Percentiles rank a stretch among this genome's conserved stretches.
phyloP scores from a whole-genome alignment of 1,140 invertebrate species.

The Zophobas morio region DNA sequence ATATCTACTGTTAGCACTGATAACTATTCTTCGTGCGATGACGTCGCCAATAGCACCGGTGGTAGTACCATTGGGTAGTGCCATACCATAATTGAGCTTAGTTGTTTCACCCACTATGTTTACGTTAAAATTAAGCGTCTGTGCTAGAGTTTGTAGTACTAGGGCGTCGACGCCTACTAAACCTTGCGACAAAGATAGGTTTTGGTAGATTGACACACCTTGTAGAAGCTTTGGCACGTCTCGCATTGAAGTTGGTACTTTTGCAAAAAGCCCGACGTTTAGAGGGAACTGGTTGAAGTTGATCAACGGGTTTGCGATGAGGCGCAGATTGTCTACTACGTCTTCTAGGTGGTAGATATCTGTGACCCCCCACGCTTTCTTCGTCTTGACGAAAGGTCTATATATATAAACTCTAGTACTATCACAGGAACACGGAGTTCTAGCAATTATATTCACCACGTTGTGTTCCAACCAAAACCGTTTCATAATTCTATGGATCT shows the following conservation, averaged over 20 bases:
- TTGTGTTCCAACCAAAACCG: neutral
- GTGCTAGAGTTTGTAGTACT: slow-evolving; percentile 59
- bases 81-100: slow-evolving; percentile 61
- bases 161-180: slow-evolving; percentile 61
- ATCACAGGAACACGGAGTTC: neutral
- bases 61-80: slow-evolving; percentile 60
- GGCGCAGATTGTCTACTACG: neutral
- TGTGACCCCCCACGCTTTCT: neutral
- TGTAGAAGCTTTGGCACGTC: neutral
- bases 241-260: neutral
- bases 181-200: neutral
- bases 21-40: slow-evolving; percentile 59
- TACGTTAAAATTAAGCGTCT: slow-evolving; percentile 64
- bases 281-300: neutral
- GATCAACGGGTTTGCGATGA: neutral
- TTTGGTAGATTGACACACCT: slow-evolving; percentile 24
- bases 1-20: slow-evolving; percentile 66
- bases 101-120: slow-evolving; percentile 52
- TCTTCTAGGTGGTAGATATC: neutral
- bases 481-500: neutral
- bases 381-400: neutral
- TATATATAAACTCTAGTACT: neutral
- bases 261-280: neutral
- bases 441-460: neutral
- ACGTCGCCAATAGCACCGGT: slow-evolving; percentile 66